Evolutionary conservation across 2,113 vertebrate genomes (phyloP), one percentile per base, ranked within the genome.

Genomic region (Pithys albifrons): DNA sequence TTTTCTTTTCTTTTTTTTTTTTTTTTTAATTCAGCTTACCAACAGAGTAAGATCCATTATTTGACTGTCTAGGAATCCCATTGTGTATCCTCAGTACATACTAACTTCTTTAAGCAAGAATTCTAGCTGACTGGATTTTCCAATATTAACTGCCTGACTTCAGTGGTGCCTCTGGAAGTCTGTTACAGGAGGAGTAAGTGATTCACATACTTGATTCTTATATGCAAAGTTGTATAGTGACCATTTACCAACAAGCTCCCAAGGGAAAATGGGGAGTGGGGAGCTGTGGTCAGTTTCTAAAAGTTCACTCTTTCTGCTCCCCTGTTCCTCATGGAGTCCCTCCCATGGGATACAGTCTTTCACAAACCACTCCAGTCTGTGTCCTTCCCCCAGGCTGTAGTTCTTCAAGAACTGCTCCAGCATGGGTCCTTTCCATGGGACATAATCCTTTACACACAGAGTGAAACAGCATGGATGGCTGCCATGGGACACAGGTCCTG

Each of bases 321-420:
- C 14, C 15, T 41, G 14, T 2, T 69, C 19, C 35, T 23, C 2
- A 8, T 10, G 31, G 4, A 16, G 9, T 20, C 7, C 5, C 12
- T 79, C 18, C 33, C 15, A 1, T 6, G 10, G 27, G 18, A 25
- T 14, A 37, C 18, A 91, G 24, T 14, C 19, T 22, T 65, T 65
- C 66, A 29, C 1, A 3, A 83, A 41, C 33, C 0, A 0, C 41
- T 59, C n/a, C 23, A 10, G 10, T 1, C 8, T 2, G 10, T 5
- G 27, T 28, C 19, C 59, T 37, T 80, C 9, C 16, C 12, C 23
- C 15, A 54, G 31, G 24, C n/a, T 48, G 5, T 8, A 61, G 16
- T 8, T 77, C 39, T 70, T 46, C 24, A 37, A 57, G 43, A 76
- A 23, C 33, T 35, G 23, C 14, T 88, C 7, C 23, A 31, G 31